Percentiles rank a stretch among this genome's conserved stretches.
These are phyloP conservation scores for Seira ritae DNA, from an alignment of 2,888 invertebrate species.

Conservation along the genomic window DNA sequence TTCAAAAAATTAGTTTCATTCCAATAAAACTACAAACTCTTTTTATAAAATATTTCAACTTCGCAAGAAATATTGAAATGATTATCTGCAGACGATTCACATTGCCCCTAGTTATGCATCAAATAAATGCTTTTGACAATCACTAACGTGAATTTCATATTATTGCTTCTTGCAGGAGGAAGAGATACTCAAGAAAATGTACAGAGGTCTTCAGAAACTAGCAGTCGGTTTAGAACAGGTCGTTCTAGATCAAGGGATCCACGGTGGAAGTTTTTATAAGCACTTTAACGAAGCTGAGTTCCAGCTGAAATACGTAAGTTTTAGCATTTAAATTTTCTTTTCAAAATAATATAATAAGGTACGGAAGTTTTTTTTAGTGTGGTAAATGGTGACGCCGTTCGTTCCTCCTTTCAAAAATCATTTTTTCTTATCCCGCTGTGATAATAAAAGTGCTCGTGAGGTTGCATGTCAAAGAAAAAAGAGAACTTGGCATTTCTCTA, in stretches of 20 bases:
- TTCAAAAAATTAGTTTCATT: too few species aligned
- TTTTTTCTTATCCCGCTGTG: conserved; percentile 55
- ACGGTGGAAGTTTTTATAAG: conserved; percentile 76
- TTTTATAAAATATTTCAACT: too few species aligned
- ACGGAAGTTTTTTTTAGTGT: background rate
- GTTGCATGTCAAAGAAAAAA: conserved; percentile 46
- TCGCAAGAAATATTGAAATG: too few species aligned
- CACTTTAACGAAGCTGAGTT: conserved; percentile 81
- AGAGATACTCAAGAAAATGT: conserved; percentile 79
- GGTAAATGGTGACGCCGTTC: conserved; percentile 4
- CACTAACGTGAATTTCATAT: background rate
- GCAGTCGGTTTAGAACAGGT: conserved; percentile 84
- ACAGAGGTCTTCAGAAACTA: conserved; percentile 83
- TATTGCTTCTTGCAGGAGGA: conserved; percentile 77
- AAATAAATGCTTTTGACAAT: too few species aligned
- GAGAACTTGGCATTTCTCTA: background rate
- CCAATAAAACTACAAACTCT: too few species aligned
- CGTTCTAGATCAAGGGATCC: conserved; percentile 79
- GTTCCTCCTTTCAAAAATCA: conserved; percentile 1
- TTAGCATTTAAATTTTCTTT: background rate
- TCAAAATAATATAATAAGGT: conserved; percentile 9
- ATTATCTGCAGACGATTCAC: too few species aligned
- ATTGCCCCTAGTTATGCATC: conserved; percentile 23
- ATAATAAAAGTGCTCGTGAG: conserved; percentile 48
- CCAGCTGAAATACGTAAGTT: conserved; percentile 79